A percentile compares a stretch with the other conserved stretches of the same genome.
These are phyloP conservation scores for Bibio marci DNA, from an alignment of 2,888 invertebrate genomes.

Conservation along the genomic window DNA sequence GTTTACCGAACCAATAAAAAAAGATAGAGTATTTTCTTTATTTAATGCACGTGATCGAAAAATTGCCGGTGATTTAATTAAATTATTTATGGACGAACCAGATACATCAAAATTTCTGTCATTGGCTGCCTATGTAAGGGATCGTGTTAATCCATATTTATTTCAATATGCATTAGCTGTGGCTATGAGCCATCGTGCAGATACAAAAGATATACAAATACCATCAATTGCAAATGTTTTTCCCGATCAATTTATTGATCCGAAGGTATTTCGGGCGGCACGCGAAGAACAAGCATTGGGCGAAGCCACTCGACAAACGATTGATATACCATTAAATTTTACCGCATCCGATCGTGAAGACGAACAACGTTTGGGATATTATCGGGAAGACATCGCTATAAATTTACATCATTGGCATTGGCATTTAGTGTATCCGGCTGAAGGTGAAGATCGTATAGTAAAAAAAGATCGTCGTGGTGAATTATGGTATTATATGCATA, in stretches of 20 bases:
- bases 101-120: constrained; percentile 47
- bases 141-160: constrained; percentile 59
- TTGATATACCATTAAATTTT: constrained; percentile 47
- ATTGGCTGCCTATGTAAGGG: constrained; percentile 48
- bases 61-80: constrained; percentile 52
- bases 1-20: constrained; percentile 17
- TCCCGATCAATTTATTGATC: constrained; percentile 68
- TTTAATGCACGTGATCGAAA: constrained; percentile 54
- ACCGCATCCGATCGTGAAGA: constrained; percentile 48
- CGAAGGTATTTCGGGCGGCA: constrained; percentile 48
- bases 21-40: constrained; percentile 40
- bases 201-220: constrained; percentile 33
- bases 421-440: constrained; percentile 63
- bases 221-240: constrained; percentile 64
- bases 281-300: constrained; percentile 50
- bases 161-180: constrained; percentile 67
- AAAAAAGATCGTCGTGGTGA: constrained; percentile 62
- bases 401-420: constrained; percentile 78
- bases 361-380: constrained; percentile 60
- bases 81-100: constrained; percentile 44
- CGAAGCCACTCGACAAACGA: constrained; percentile 30
- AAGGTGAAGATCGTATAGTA: constrained; percentile 40
- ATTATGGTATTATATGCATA: constrained; percentile 66
- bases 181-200: constrained; percentile 44
- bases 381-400: constrained; percentile 61